These are phyloP conservation scores for Callimorpha dominula DNA, from an alignment of 2,888 invertebrate genomes.

Conservation along the genomic window DNA sequence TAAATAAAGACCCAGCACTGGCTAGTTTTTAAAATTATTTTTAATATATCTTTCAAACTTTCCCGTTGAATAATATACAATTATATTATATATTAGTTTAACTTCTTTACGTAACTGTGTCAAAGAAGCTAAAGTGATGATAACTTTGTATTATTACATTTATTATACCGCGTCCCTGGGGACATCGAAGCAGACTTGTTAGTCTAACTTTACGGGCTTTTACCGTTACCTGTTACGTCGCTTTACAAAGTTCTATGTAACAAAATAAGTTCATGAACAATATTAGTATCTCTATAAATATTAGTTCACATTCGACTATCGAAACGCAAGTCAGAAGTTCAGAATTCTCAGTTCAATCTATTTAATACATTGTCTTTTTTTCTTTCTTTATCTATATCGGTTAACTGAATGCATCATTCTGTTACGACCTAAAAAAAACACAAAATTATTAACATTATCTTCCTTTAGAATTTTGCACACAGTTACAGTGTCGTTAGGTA, in stretches of 20 bases:
- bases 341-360: not conserved
- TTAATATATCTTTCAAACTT: too few species aligned
- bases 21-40: too few species aligned
- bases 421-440: too few species aligned
- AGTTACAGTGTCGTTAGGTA: too few species aligned
- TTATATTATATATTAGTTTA: not conserved
- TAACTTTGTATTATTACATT: slow-evolving; percentile 5
- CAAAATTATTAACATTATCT: too few species aligned
- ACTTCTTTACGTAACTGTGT: not conserved
- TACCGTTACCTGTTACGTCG: not conserved
- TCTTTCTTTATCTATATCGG: too few species aligned
- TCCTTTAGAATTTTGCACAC: too few species aligned
- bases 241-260: not conserved
- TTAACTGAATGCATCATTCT: too few species aligned
- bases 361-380: not conserved
- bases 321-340: not conserved
- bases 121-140: not conserved
- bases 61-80: too few species aligned
- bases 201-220: not conserved
- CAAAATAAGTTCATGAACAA: not conserved
- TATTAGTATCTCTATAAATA: not conserved
- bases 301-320: not conserved
- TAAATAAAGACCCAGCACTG: too few species aligned
- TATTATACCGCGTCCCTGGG: not conserved
- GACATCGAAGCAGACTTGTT: not conserved